Percentiles rank a stretch among this genome's conserved stretches.
phyloP scores from a whole-genome alignment of 2,113 vertebrate genomes.

The Gallinago media region DNA sequence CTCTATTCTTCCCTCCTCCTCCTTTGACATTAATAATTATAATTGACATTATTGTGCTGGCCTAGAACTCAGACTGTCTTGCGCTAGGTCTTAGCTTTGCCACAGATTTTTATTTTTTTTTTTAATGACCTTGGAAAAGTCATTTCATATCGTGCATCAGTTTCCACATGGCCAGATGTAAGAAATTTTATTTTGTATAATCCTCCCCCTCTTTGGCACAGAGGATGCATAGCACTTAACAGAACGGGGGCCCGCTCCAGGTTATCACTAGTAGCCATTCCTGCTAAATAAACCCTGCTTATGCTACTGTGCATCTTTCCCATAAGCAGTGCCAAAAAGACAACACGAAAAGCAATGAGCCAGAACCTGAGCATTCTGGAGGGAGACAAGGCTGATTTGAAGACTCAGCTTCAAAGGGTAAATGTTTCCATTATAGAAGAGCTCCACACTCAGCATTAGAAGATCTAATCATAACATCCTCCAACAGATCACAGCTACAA shows the following conservation, averaged over 20 bases:
- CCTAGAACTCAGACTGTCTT: conserved; percentile 29
- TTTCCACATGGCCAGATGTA: not conserved
- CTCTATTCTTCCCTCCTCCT: conserved; percentile 7
- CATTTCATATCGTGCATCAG: not conserved
- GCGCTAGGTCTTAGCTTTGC: conserved; percentile 27
- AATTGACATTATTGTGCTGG: conserved; percentile 45
- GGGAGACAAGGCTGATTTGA: not conserved
- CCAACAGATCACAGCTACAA: not conserved
- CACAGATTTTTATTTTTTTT: not conserved
- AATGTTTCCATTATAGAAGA: not conserved
- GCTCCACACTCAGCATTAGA: not conserved
- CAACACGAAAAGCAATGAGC: conserved; percentile 29
- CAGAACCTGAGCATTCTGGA: conserved; percentile 23
- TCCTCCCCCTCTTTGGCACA: not conserved
- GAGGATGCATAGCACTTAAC: not conserved
- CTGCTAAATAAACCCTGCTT: conserved; percentile 29
- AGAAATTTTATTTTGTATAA: conserved; percentile 3
- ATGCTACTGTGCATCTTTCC: not conserved
- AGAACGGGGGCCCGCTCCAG: not conserved
- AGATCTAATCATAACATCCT: not conserved
- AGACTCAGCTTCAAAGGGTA: not conserved
- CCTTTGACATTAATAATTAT: conserved; percentile 46
- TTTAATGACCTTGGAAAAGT: conserved; percentile 48
- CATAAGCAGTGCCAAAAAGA: conserved; percentile 23
- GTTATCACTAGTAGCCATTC: conserved; percentile 5